Base-by-base conservation (phyloP, 2,888 invertebrate species). In the Zele albiditarsus region DNA sequence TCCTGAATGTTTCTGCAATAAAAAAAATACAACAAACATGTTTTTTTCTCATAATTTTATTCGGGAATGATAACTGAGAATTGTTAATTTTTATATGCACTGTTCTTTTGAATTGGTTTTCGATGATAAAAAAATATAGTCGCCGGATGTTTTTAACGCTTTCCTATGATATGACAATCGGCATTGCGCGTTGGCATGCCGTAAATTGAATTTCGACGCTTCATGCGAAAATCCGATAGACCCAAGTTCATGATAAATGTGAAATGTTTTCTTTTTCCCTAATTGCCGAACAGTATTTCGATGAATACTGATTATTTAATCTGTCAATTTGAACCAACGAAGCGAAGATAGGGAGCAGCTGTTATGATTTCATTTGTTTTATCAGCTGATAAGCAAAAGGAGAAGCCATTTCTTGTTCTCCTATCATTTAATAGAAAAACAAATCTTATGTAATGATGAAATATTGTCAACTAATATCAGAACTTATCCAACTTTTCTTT, bases 1-100 rank as follows among this genome's bases (percentile, higher is more conserved):
- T 88, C 89, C 88, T 89, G 89, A 95, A 94, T 96, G 94, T 95
- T 94, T 96, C 96, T 96, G 93, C 0, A 93, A 94, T 84, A 89
- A 81, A 77, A 27, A 46, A 57, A 63, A 65, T 25, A 46, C 3
- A 33, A 73, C n/a, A 57, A 46, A 42, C 2, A 28, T 16, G 20
- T 53, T 14, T 23, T n/a, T n/a, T 25, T 49, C 16, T 16, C 49
- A 3, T 23, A 20, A n/a, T 23, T 20, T 28, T 38, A 20, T 57
- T 27, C 8, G 14, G 14, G 63, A 10, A n/a, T 23, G 4, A 10
- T 28, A 23, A 25, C 62, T 14, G 3, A 14, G 8, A 33, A 38
- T 57, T 16, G 6, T 23, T 25, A 6, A 57, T 20, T 6, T 31
- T 14, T 23, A 33, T 20, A 23, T 16, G 16, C 38, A 58, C 20